Percentiles rank a stretch among this genome's conserved stretches.
phyloP scores from a whole-genome alignment of 2,888 invertebrate species.

The Habroteleia sp. region DNA sequence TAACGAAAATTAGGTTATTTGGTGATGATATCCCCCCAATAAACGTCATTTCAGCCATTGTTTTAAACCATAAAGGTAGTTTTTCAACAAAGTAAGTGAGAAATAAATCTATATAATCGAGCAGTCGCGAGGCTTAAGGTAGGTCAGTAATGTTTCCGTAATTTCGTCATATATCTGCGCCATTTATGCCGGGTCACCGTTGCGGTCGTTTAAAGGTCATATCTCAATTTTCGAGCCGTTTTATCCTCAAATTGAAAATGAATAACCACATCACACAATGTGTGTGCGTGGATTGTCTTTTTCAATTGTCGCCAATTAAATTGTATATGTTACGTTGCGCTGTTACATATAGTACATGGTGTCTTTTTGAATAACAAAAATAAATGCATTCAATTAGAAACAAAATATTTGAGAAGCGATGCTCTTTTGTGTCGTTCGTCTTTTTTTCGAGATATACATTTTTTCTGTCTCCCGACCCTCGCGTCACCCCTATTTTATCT shows the following conservation, averaged over 20 bases:
- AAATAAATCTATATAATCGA: constrained; percentile 37
- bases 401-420: constrained; percentile 8
- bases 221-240: constrained; percentile 10
- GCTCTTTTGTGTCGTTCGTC: constrained; percentile 23
- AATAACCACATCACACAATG: neutral
- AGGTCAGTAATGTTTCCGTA: constrained; percentile 48
- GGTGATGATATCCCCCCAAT: neutral
- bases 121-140: constrained; percentile 29
- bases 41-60: constrained; percentile 7
- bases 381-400: constrained; percentile 15
- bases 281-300: no score
- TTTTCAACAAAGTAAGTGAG: constrained; percentile 30
- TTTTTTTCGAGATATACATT: neutral
- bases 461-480: neutral
- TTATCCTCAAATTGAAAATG: neutral
- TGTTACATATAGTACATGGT: no score
- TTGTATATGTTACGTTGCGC: neutral
- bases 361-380: constrained; percentile 5
- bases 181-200: constrained; percentile 52
- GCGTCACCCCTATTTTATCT: neutral
- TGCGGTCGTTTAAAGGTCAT: constrained; percentile 45
- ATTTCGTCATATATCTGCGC: constrained; percentile 31
- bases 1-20: constrained; percentile 52
- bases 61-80: neutral
- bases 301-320: no score